Percentiles rank a stretch among this genome's conserved stretches.
These are phyloP conservation scores for Forbesichthys agassizii DNA, from an alignment of 2,113 vertebrate genomes.

Conservation along the genomic window DNA sequence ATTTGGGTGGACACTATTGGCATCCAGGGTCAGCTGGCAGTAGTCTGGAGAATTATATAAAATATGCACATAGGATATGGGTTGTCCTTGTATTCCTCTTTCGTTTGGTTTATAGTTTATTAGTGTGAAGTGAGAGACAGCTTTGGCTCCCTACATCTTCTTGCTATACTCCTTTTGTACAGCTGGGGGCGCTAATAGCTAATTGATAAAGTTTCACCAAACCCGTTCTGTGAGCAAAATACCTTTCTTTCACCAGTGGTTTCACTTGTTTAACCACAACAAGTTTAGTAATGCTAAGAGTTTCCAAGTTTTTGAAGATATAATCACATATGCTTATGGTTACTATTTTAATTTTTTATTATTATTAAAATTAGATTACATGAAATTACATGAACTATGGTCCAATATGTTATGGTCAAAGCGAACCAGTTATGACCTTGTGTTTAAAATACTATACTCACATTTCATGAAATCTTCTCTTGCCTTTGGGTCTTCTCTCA, in stretches of 20 bases:
- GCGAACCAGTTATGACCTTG: too few relatives aligned
- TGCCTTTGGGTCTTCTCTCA: conserved; percentile 59
- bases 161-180: conserved; percentile 3
- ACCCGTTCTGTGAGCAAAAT: conserved; percentile 55
- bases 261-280: conserved; percentile 26
- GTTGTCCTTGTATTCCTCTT: too few relatives aligned
- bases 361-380: too few relatives aligned
- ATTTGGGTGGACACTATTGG: conserved; percentile 70
- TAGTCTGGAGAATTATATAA: conserved; percentile 51
- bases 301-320: background rate
- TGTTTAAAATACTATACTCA: conserved; percentile 36
- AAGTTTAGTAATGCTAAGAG: background rate
- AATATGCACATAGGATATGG: too few relatives aligned
- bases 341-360: background rate
- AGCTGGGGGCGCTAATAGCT: background rate
- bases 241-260: conserved; percentile 11
- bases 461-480: conserved; percentile 75
- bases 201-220: conserved; percentile 37
- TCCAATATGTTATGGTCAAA: too few relatives aligned
- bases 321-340: background rate
- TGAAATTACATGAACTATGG: too few relatives aligned
- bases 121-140: background rate
- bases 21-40: conserved; percentile 67
- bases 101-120: too few relatives aligned
- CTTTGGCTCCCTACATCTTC: background rate